Evolutionary conservation across 2,113 vertebrate species (phyloP), one percentile per base, ranked within the genome.

Genomic region (Corydoras maculifer): DNA sequence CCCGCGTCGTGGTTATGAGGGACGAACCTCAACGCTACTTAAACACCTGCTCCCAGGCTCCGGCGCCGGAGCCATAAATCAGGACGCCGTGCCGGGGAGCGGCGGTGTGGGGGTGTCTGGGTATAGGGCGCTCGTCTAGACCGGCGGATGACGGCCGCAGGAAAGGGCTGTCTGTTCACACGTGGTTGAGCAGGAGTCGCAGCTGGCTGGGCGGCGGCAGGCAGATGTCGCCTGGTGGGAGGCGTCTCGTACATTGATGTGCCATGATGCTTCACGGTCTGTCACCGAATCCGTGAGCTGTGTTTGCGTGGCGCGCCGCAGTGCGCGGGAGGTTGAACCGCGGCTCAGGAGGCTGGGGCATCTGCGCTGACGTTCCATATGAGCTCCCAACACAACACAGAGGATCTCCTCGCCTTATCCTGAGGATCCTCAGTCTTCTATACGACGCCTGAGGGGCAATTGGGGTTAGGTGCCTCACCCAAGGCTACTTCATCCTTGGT

Each of bases 1-100:
- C 18, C 18, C 18, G 18, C 18, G 18, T 25, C 18, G 18, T 25
- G 18, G 18, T 25, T 25, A 25, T 2, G 18, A 25, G 18, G 18
- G 18, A 25, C 18, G 18, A 72, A 29, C n/a, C 55, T 49, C 51
- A 51, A 60, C 32, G 8, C n/a, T 62, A 59, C 61, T 71, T 64
- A 72, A 68, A 72, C 53, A 68, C 78, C 50, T 29, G 62, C 80
- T 84, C 82, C 79, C 78, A 83, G 81, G 18, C 18, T 25, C 77
- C 77, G 29, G 58, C 32, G 43, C 58, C 10, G 32, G 70, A 73
- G 48, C 66, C 72, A 70, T 77, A 77, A 77, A 80, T 80, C 78
- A 77, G 61, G 61, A 73, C 29, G 18, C 35, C 49, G 58, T 29
- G 61, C 30, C 10, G 15, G 57, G 63, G 54, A 59, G 9, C 31